These are phyloP conservation scores for Artemia sinica DNA, from an alignment of 2,888 invertebrate species.

Conservation along the genomic window DNA sequence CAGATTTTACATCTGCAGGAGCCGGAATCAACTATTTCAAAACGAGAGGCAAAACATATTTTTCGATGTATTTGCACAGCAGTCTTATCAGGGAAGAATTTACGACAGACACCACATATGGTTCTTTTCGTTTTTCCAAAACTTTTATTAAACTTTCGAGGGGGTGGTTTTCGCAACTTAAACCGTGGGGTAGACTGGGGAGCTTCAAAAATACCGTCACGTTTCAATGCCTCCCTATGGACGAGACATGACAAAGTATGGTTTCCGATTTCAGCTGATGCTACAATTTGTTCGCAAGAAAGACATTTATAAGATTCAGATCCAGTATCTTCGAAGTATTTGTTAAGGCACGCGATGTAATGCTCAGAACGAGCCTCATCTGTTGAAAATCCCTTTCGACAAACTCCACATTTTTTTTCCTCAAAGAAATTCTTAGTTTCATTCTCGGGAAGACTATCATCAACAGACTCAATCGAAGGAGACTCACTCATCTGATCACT, in stretches of 20 bases:
- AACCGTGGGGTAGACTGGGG: background rate
- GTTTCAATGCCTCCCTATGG: background rate
- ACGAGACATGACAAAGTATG: background rate
- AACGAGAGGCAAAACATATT: background rate
- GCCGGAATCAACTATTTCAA: background rate
- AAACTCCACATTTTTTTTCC: background rate
- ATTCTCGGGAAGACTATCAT: background rate
- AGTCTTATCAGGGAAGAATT: background rate
- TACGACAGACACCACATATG: constrained; percentile 7
- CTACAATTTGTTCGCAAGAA: background rate
- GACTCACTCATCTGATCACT: background rate
- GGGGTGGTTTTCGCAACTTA: background rate
- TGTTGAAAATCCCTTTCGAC: background rate
- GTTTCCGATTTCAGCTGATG: background rate
- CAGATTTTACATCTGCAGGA: no score
- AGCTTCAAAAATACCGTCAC: background rate
- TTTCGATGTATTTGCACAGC: background rate
- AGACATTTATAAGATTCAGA: background rate
- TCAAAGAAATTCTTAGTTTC: background rate
- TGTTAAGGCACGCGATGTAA: background rate
- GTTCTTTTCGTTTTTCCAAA: background rate
- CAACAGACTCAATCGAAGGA: background rate
- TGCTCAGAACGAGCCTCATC: background rate
- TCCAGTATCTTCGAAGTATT: background rate
- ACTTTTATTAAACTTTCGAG: background rate